Evolutionary conservation across 2,797 vertebrate genomes (phyloP), one percentile per base, ranked within the genome.

Genomic region (Cirrhinus mrigala): DNA sequence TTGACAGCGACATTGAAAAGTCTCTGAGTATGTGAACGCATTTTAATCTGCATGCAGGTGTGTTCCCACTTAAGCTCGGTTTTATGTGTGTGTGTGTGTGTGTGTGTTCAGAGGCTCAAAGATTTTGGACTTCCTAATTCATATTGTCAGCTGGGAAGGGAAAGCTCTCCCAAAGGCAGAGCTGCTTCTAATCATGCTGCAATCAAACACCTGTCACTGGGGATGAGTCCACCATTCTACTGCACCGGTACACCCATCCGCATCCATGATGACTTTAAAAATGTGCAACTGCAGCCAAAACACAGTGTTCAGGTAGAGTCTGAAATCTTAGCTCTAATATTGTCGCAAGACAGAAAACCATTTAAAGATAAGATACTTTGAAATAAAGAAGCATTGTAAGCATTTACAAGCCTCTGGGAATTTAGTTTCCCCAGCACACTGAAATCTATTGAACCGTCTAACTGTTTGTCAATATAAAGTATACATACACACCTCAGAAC

Each of bases 161-260:
- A 14, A 89, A 88, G 90, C 91, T 88, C 90, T 91, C 90, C 27
- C 91, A 90, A 91, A 93, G 89, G 91, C 91, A 85, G 92, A 93
- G 94, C 94, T 94, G 94, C 93, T 93, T 93, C 93, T 94, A 93
- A 94, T 94, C 93, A 94, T 94, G 92, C 93, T 90, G 91, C 93
- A 94, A 94, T 94, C 93, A 93, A 95, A 94, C 92, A 92, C 90
- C 93, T 95, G 94, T 95, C 94, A 94, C 92, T 91, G 91, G 92
- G 92, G 93, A 94, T 95, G 93, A 95, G 94, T 93, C 93, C 92
- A 93, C 92, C 90, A 85, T 92, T 90, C 92, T 91, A 90, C 92
- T 93, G 93, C 93, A 92, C 86, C 92, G 91, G 91, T 94, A 94
- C 92, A 93, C 93, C 92, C 90, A 91, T 90, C 89, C 48, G 87